These are phyloP conservation scores for Neomonachus schauinslandi DNA, from an alignment of 2,113 vertebrate genomes.

Conservation along the genomic window DNA sequence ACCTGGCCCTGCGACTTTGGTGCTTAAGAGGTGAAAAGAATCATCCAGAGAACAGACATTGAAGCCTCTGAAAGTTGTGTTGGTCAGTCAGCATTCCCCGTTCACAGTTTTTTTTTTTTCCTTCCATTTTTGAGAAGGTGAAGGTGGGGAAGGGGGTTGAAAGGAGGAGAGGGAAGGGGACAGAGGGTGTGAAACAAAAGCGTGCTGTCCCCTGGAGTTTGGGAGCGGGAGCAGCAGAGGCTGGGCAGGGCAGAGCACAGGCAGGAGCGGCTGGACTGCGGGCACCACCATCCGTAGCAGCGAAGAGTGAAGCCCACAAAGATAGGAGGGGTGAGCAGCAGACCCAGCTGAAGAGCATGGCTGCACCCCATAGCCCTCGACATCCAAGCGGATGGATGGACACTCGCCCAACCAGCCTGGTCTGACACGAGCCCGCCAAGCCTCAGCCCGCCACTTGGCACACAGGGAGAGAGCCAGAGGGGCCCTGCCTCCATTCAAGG, in stretches of 20 bases:
- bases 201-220: background rate
- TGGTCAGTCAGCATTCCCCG: conserved; percentile 69
- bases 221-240: conserved; percentile 21
- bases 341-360: no score
- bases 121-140: conserved; percentile 65
- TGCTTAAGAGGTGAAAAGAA: conserved; percentile 86
- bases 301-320: background rate
- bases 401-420: background rate
- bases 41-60: conserved; percentile 67
- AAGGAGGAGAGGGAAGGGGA: background rate
- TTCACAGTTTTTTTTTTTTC: conserved; percentile 76
- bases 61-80: conserved; percentile 58
- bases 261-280: background rate
- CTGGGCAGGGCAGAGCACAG: background rate
- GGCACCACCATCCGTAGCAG: background rate
- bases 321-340: background rate
- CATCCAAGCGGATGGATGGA: background rate
- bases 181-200: background rate
- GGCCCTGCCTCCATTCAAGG: background rate
- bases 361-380: background rate
- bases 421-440: background rate
- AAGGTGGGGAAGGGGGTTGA: background rate
- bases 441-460: background rate
- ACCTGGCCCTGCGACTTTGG: conserved; percentile 89
- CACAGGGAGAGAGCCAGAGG: background rate